Conservation (phyloP, 2,888 invertebrate species). For the Malthinus flaveolus region DNA sequence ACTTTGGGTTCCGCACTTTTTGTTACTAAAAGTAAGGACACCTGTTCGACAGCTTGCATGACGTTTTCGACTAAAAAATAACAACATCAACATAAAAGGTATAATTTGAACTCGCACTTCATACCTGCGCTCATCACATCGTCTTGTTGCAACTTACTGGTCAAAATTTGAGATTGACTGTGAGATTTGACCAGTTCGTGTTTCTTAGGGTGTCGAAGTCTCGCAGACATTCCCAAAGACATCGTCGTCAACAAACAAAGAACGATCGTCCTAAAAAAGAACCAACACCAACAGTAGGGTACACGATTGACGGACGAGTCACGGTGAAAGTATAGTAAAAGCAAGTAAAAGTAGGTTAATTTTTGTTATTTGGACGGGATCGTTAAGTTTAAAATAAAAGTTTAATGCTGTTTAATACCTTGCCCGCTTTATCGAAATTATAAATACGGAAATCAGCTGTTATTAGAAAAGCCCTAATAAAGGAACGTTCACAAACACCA, state of each 20-base stretch:
- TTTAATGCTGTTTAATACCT: too few relatives aligned
- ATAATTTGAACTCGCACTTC: neutral
- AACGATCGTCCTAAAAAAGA: conserved; percentile 37
- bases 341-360: too few relatives aligned
- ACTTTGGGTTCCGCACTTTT: conserved; percentile 69
- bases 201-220: conserved; percentile 51
- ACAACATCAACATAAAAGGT: neutral
- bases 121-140: conserved; percentile 53
- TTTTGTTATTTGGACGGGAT: too few relatives aligned
- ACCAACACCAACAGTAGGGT: conserved; percentile 12
- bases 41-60: conserved; percentile 80
- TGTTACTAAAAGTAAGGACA: conserved; percentile 75
- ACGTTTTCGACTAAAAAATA: conserved; percentile 74
- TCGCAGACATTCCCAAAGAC: conserved; percentile 53
- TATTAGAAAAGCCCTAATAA: too few relatives aligned
- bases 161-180: conserved; percentile 53
- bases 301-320: neutral
- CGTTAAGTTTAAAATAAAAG: too few relatives aligned
- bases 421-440: too few relatives aligned
- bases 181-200: conserved; percentile 52
- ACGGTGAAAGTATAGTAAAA: neutral
- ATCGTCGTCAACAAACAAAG: conserved; percentile 41
- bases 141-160: conserved; percentile 53
- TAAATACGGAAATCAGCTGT: too few relatives aligned
- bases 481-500: too few relatives aligned